Conservation (phyloP, 2,113 vertebrate genomes). For the Bettongia penicillata region DNA sequence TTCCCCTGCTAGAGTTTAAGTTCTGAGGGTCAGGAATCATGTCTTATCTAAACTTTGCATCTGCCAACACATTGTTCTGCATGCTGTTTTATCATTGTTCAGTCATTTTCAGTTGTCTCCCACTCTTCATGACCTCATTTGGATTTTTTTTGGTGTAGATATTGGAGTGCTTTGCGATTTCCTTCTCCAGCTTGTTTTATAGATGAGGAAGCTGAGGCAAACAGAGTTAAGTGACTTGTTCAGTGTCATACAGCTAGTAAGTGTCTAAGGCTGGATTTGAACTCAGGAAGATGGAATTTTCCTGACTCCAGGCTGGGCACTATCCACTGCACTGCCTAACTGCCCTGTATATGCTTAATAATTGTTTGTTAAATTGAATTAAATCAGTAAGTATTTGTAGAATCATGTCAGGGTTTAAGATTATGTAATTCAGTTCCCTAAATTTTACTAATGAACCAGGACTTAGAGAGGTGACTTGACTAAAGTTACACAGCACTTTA, state of each 20-base stretch:
- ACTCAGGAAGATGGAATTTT: not conserved
- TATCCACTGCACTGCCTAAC: not conserved
- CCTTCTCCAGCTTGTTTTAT: not conserved
- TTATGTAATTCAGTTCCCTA: not conserved
- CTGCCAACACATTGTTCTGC: not conserved
- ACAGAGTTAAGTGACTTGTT: not conserved
- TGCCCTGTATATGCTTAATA: not conserved
- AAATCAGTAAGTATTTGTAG: not conserved
- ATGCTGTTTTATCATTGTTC: not conserved
- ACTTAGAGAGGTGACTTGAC: not conserved
- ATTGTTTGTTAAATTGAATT: not conserved
- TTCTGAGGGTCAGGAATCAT: not conserved
- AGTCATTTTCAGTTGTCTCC: not conserved
- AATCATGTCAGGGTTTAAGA: not conserved
- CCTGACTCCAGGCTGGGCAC: not conserved
- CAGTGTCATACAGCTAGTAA: not conserved
- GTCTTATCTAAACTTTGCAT: not conserved
- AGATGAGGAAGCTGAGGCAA: not conserved
- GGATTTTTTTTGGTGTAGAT: not conserved
- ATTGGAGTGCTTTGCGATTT: not conserved
- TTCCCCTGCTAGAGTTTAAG: not conserved
- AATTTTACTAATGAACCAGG: not conserved
- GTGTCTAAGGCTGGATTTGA: not conserved
- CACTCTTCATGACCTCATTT: not conserved
- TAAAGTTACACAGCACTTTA: not conserved